Evolutionary conservation across 2,888 invertebrate species (phyloP).

Genomic region (Tipula lateralis): DNA sequence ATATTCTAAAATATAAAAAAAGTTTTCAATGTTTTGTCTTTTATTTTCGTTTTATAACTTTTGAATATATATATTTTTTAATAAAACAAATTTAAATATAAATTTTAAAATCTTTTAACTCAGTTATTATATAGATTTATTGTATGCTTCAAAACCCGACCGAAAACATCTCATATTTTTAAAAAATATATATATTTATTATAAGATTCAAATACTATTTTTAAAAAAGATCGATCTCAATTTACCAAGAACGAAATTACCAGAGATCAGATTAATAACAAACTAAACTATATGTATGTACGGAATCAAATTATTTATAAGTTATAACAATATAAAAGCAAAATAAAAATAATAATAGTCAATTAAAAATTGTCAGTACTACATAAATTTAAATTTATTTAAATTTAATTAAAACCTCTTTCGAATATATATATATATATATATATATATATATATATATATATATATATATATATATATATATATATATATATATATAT

Average conservation of each 20-base stretch:
- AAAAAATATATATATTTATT: slow-evolving; percentile 5
- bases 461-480: neutral
- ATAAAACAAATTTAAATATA: neutral
- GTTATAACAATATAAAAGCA: neutral
- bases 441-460: neutral
- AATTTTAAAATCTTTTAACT: neutral
- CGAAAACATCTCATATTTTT: neutral
- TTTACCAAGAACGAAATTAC: neutral
- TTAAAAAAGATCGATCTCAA: neutral
- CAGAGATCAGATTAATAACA: neutral
- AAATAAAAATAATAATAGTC: neutral
- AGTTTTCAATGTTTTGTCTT: slow-evolving; percentile 11
- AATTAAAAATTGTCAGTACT: neutral
- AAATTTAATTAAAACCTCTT: neutral
- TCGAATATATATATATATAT: neutral
- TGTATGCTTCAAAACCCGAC: neutral
- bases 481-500: neutral
- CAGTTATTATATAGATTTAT: neutral
- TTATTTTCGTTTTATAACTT: slow-evolving; percentile 24
- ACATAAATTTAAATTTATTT: neutral
- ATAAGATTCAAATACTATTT: neutral
- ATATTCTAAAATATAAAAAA: neutral
- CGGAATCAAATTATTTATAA: neutral
- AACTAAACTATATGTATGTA: neutral
- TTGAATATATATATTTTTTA: slow-evolving; percentile 4